Evolutionary conservation across 2,797 vertebrate species (phyloP), one percentile per base, ranked within the genome.

Genomic region (Sebastiscus tertius): DNA sequence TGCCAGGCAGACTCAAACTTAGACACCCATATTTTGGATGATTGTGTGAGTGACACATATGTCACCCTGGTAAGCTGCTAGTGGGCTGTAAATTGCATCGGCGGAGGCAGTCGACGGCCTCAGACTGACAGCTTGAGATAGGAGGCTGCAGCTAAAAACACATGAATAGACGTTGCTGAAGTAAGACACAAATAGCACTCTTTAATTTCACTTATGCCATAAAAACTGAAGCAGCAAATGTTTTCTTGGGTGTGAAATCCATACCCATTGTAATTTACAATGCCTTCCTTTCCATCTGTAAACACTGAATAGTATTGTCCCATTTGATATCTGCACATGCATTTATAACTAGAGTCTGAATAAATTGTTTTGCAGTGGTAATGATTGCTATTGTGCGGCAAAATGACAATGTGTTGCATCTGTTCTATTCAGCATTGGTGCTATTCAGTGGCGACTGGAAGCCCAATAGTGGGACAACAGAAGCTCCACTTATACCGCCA

Each of bases 1-100:
- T 92, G 87, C 93, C 73, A 85, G 88, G 91, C 89, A 90, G 85
- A 92, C 88, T 92, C 84, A 77, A 86, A 91, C 73, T 55, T 71
- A 70, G 72, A 85, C 87, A 76, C 70, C 84, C 74, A 85, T 92
- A 87, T 90, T 86, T 91, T 33, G 24, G 75, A 85, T 31, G 75
- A 89, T 71, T 82, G 59, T 46, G 59, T 87, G 86, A 92, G 80
- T 82, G 87, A 85, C 79, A 75, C 52, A 20, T 72, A 70, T 75
- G 85, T 84, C 79, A 77, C 65, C 54, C 55, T 16, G 59, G 72
- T 75, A 72, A 84, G 78, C 75, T 79, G 80, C 70, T 70, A 36
- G 78, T 80, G 84, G 83, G 78, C 79, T 86, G 80, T 91, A 91
- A 89, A 91, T 94, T 75, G 85, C 70, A 72, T 69, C 10, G 6